Evolutionary conservation across 1,140 invertebrate genomes (phyloP).

Genomic region (Macrotrachela quadricornifera): DNA sequence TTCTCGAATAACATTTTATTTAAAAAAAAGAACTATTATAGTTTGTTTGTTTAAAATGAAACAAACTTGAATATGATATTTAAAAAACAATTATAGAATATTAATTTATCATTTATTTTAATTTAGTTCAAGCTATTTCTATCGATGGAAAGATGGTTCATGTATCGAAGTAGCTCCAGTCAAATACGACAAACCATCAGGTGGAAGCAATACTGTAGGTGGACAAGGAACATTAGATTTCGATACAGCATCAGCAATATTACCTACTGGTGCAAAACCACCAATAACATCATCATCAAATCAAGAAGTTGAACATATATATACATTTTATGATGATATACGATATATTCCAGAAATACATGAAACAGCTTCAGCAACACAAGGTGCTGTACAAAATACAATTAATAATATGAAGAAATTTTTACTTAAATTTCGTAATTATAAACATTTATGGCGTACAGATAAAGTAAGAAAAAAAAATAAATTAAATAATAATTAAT

Average conservation of each 20-base stretch:
- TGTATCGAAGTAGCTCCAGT: slow-evolving; percentile 44
- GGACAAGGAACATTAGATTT: slow-evolving; percentile 36
- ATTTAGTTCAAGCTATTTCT: slow-evolving; percentile 44
- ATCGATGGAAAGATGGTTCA: slow-evolving; percentile 59
- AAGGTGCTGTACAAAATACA: slow-evolving; percentile 41
- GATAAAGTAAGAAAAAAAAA: slow-evolving; percentile 47
- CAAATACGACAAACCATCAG: not conserved
- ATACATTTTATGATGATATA: slow-evolving; percentile 54
- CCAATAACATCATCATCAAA: slow-evolving; percentile 31
- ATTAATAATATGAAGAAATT: slow-evolving; percentile 41
- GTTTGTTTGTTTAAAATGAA: too few species aligned
- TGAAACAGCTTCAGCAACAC: slow-evolving; percentile 42
- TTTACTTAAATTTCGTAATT: slow-evolving; percentile 50
- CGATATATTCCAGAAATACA: slow-evolving; percentile 42
- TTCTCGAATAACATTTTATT: too few species aligned
- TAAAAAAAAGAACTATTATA: too few species aligned
- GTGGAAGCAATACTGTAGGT: slow-evolving; percentile 28
- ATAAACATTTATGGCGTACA: slow-evolving; percentile 52
- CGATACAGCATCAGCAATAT: slow-evolving; percentile 52
- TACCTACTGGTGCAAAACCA: slow-evolving; percentile 17
- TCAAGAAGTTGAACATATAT: slow-evolving; percentile 37
- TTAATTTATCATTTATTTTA: too few species aligned
- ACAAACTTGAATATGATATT: too few species aligned
- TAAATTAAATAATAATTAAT: not conserved
- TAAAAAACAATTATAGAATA: too few species aligned